Conservation (phyloP, 2,888 invertebrate species). For the Thecophora atra region DNA sequence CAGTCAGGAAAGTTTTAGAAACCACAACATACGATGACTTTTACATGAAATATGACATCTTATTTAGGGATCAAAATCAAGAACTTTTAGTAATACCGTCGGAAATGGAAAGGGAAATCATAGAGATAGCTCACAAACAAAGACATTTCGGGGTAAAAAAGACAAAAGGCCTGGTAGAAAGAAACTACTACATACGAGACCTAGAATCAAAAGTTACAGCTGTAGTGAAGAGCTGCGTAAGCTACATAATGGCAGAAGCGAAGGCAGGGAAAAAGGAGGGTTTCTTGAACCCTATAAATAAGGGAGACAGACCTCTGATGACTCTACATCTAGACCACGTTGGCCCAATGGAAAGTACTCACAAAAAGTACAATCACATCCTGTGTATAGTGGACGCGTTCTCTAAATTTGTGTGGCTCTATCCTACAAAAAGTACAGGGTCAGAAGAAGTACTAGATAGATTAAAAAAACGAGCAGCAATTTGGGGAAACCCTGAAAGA, state of each 20-base stretch:
- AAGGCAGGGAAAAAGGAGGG: constrained; percentile 36
- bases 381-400: constrained; percentile 47
- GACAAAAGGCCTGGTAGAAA: constrained; percentile 38
- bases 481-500: constrained; percentile 47
- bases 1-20: constrained; percentile 6
- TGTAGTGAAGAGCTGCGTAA: constrained; percentile 32
- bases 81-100: constrained; percentile 33
- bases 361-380: constrained; percentile 55
- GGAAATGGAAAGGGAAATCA: constrained; percentile 55
- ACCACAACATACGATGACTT: constrained; percentile 32
- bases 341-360: constrained; percentile 53
- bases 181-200: constrained; percentile 35
- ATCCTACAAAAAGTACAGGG: constrained; percentile 52
- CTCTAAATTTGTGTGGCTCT: constrained; percentile 59
- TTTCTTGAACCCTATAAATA: constrained; percentile 26
- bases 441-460: constrained; percentile 52
- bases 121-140: constrained; percentile 55
- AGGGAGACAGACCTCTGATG: constrained; percentile 47
- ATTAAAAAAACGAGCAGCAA: constrained; percentile 40
- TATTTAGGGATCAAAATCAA: constrained; percentile 31
- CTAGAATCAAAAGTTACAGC: constrained; percentile 1
- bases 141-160: constrained; percentile 46
- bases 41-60: constrained; percentile 28
- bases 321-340: constrained; percentile 59
- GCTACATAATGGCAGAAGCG: constrained; percentile 26